Evolutionary conservation across 1,140 invertebrate genomes (phyloP), one percentile per base, ranked within the genome.

Genomic region (Aphelinus certus): DNA sequence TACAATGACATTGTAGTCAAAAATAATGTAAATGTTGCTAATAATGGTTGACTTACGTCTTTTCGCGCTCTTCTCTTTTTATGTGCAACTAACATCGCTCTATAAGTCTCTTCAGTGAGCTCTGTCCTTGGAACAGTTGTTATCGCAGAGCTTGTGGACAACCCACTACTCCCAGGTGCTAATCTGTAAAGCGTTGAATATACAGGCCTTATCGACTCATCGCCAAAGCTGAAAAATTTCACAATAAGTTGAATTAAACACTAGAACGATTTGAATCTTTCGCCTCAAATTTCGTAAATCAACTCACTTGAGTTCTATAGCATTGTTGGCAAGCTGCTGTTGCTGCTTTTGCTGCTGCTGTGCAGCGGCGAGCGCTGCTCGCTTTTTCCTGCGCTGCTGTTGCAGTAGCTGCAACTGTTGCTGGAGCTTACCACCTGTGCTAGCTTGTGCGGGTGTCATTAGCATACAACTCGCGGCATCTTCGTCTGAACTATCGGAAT

Each of bases 21-120:
- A 26, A 26, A 26, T 26, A 0, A 0, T 26, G 26, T 0, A 26
- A 26, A 26, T 26, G 26, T 26, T 26, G 26, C 26, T 26, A 26
- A 26, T 26, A 26, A 26, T 26, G 0, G 0, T 9, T 10, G 67
- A 81, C 86, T 81, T 83, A 91, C 90, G 82, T 91, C 90, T 69
- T 87, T 85, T 55, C 90, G 88, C 7, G 90, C 78, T 87, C 91
- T 89, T 79, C 91, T 84, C 75, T 89, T 89, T 77, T 91, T 92
- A 81, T 95, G 93, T 51, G 89, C 88, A 2, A 88, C 84, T 46
- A 95, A 80, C 88, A 95, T 91, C 57, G 90, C 86, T 69, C 88
- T 88, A 78, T 94, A 94, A 48, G 89, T 89, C n/a, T 93, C 92
- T 66, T 95, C 94, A 2, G 89, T 91, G 2, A 91, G 84, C 79